Evolutionary conservation across 2,797 vertebrate species (phyloP), one percentile per base, ranked within the genome.

Genomic region (Iguana delicatissima): DNA sequence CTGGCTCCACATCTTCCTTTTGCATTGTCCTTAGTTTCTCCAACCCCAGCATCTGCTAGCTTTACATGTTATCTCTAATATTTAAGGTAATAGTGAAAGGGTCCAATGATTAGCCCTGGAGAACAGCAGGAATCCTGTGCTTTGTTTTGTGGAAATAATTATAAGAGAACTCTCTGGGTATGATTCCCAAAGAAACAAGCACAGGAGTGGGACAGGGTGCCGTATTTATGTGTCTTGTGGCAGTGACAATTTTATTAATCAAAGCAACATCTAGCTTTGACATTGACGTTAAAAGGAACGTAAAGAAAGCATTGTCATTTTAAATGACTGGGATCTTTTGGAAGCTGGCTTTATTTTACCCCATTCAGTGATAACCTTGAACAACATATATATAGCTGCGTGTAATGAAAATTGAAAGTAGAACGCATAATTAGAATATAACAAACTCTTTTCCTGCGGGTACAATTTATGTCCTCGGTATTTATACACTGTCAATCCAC

Each of bases 401-500:
- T 72, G 50, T 29, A 14, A 42, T 87, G 59, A 88, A 79, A 77
- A 79, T 64, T 46, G 72, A 57, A 84, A 69, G 73, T 57, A 79
- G 35, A 50, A 22, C 57, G 12, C 74, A 73, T 84, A 91, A 88
- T 91, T 91, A 87, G 80, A 42, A 79, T 91, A 59, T 91, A 91
- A 91, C 59, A 84, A 91, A 91, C 80, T 84, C 90, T 88, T 84
- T 91, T 91, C 80, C 67, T 88, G 35, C 52, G 4, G 52, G 90
- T 59, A 84, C 84, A 84, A 84, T 88, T 91, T 80, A 91, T 32
- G 46, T 55, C 76, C n/a, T 79, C 14, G 20, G 46, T 87, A 88
- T 91, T 91, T 84, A 84, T 72, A 84, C n/a, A 57, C 74, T 84
- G 80, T 88, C 87, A 91, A 83, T 83, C 85, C 80, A 84, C 86